These are phyloP conservation scores for Dufourea novaeangliae DNA, from an alignment of 1,140 invertebrate species.

Conservation along the genomic window DNA sequence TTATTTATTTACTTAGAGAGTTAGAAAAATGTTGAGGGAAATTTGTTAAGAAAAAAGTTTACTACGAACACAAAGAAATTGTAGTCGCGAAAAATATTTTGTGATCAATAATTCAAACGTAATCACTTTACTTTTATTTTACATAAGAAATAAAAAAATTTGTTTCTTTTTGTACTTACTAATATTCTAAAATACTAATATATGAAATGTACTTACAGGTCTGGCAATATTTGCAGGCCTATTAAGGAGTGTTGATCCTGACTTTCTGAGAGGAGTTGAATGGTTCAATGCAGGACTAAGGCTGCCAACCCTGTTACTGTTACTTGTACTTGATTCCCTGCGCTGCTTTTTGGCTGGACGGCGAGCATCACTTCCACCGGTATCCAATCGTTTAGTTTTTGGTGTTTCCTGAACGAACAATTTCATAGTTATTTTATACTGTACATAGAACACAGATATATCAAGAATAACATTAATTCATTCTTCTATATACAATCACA, in stretches of 20 bases:
- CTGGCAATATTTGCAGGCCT: slow-evolving; percentile 86
- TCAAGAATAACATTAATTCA: not conserved
- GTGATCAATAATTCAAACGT: not conserved
- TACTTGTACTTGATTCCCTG: slow-evolving; percentile 77
- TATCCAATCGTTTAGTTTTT: slow-evolving; percentile 77
- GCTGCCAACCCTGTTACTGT: slow-evolving; percentile 72
- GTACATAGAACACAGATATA: not conserved
- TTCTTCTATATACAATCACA: not conserved
- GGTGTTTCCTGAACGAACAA: slow-evolving; percentile 72
- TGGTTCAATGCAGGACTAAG: slow-evolving; percentile 81
- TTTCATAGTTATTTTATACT: slow-evolving; percentile 11
- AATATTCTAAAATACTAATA: slow-evolving; percentile 25
- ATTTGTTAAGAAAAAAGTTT: not conserved
- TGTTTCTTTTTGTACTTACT: not conserved
- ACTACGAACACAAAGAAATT: not conserved
- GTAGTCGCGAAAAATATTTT: not conserved
- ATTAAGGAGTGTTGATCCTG: slow-evolving; percentile 83
- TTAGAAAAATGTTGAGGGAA: not conserved
- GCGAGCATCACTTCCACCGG: slow-evolving; percentile 64
- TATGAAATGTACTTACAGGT: slow-evolving; percentile 83
- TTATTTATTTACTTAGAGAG: slow-evolving; percentile 36
- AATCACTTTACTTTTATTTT: not conserved
- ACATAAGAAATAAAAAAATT: not conserved
- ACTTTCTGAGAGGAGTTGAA: slow-evolving; percentile 83
- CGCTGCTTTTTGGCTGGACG: slow-evolving; percentile 77